phyloP scores from a whole-genome alignment of 2,797 vertebrate species.

The Nannoperca obscura region DNA sequence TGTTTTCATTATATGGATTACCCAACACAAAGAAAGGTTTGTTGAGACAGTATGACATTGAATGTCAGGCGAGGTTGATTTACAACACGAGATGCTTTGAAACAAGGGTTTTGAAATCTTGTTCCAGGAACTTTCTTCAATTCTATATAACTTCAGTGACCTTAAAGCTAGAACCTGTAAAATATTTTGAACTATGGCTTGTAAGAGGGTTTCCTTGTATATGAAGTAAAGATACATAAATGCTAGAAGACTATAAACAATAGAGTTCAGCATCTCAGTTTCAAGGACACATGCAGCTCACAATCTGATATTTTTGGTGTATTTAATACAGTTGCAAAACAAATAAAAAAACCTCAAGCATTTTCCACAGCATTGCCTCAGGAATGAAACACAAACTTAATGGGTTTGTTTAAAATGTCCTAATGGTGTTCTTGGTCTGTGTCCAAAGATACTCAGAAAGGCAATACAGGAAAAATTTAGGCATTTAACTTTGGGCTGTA shows the following conservation, averaged over 20 bases:
- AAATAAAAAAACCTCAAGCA: slow-evolving; percentile 39
- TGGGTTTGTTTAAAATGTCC: slow-evolving; percentile 81
- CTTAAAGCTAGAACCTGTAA: slow-evolving; percentile 20
- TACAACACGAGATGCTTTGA: not conserved
- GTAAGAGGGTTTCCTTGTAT: not conserved
- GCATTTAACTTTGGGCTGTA: slow-evolving; percentile 74
- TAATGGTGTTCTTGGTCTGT: slow-evolving; percentile 85
- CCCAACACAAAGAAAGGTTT: not conserved
- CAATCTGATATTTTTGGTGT: slow-evolving; percentile 39
- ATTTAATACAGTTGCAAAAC: slow-evolving; percentile 54
- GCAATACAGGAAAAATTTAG: slow-evolving; percentile 78
- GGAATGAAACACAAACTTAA: slow-evolving; percentile 76
- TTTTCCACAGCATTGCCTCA: slow-evolving; percentile 50
- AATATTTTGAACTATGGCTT: slow-evolving; percentile 17
- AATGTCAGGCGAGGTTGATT: not conserved
- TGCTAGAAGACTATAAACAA: slow-evolving; percentile 15
- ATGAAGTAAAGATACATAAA: slow-evolving; percentile 22
- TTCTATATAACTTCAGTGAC: slow-evolving; percentile 12
- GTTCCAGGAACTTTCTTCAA: not conserved
- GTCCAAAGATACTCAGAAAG: slow-evolving; percentile 78
- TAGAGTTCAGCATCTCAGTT: not conserved
- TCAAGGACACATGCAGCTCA: slow-evolving; percentile 42
- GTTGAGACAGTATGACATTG: not conserved
- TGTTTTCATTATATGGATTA: slow-evolving; percentile 1
- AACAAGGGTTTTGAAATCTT: slow-evolving; percentile 5